A percentile compares a stretch with the other conserved stretches of the same genome.
These are phyloP conservation scores for Heliopora coerulea DNA, from an alignment of 92 coral and sea anemone species.

Conservation along the genomic window DNA sequence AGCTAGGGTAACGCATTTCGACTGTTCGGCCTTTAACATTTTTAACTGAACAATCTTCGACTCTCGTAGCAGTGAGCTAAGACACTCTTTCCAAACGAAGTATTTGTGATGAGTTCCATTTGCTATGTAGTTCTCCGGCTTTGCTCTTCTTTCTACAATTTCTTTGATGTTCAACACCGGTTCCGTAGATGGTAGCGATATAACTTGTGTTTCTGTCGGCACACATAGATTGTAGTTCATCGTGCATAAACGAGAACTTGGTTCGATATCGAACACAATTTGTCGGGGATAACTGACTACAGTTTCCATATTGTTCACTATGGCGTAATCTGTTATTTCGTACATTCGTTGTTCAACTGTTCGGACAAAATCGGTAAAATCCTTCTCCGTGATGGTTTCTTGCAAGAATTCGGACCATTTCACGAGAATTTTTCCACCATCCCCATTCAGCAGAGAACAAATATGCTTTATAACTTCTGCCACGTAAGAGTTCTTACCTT, in stretches of 20 bases:
- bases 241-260: background rate
- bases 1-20: conserved; percentile 28
- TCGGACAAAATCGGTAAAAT: background rate
- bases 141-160: background rate
- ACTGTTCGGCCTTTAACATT: background rate
- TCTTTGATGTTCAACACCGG: background rate
- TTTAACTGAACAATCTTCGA: background rate
- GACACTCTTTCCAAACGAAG: background rate
- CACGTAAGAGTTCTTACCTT: background rate
- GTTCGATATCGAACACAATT: background rate
- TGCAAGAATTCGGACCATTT: background rate
- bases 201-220: background rate
- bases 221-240: background rate
- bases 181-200: background rate
- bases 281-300: background rate
- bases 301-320: background rate
- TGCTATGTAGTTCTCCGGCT: background rate
- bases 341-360: background rate
- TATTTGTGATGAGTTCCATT: background rate
- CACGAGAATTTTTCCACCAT: background rate
- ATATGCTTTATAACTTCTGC: background rate
- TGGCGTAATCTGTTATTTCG: background rate
- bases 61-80: background rate
- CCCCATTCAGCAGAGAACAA: background rate
- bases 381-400: background rate